Evolutionary conservation across 2,888 invertebrate species (phyloP), one percentile per base, ranked within the genome.

Genomic region (Oxycera nigricornis): DNA sequence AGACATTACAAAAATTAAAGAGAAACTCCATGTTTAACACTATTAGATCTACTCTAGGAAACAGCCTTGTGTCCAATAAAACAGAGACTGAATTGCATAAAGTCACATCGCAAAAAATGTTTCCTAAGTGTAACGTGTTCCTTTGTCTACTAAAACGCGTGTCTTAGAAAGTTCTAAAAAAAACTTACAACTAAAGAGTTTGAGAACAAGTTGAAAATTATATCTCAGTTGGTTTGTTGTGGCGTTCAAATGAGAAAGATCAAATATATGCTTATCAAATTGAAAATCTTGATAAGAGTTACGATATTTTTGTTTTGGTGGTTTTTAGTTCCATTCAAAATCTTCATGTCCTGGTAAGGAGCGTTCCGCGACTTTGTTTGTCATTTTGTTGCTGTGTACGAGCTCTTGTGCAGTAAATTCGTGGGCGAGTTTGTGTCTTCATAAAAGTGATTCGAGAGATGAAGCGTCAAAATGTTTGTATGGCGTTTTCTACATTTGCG

Each of bases 321-420:
- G 70, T 52, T 52, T 70, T 20, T 17, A 55, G 70, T 52, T 70
- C 46, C 31, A 22, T 70, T 55, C 20, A 55, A 70, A 30, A 7
- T 14, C 22, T 35, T 65, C 14, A 39, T 17, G 1, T 24, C 14
- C 4, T 46, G 46, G 31, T 70, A 46, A 17, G 6, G 11, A 31
- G n/a, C 22, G 22, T 35, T 30, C 35, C n/a, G 7, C 14, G 1
- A 14, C 11, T 39, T 61, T 61, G 11, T 61, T 14, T 61, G 11
- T 17, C 20, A 7, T 14, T 3, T 7, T 55, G 20, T 57, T 17
- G 30, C 17, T 61, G n/a, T 6, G 30, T 17, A 2, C 30, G 28
- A 59, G 14, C 22, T 50, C 50, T 46, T 70, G 70, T 55, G 70
- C 70, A 20, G 46, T 70, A 52, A 70, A 52, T 70, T 70, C 52